A percentile compares a stretch with the other conserved stretches of the same genome.
Evolutionary conservation across 2,888 invertebrate genomes (phyloP).

Genomic region (Spisula solida): DNA sequence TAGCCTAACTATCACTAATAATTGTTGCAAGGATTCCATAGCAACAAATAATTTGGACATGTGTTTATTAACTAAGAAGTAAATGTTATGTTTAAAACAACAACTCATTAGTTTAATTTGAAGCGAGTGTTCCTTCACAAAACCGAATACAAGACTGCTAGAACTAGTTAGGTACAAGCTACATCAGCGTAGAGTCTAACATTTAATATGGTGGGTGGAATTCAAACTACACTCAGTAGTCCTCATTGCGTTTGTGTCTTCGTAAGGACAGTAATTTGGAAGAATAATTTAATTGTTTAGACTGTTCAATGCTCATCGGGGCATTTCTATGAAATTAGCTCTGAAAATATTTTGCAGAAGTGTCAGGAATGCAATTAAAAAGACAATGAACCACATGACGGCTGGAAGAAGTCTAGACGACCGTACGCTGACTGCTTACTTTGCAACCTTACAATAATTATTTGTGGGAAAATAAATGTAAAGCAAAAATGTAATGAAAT

Average conservation of each 20-base stretch:
- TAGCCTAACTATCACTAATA: too few relatives aligned
- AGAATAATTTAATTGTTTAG: not conserved
- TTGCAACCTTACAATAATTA: not conserved
- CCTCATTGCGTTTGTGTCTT: not conserved
- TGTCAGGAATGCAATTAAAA: not conserved
- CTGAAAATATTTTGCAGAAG: not conserved
- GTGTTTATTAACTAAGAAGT: too few relatives aligned
- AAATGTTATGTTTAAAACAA: too few relatives aligned
- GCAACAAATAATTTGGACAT: too few relatives aligned
- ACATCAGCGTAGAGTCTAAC: too few relatives aligned
- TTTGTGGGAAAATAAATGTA: not conserved
- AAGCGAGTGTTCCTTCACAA: too few relatives aligned
- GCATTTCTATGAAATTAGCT: constrained; percentile 1
- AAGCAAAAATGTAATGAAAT: not conserved
- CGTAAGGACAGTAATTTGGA: not conserved
- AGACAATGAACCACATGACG: not conserved
- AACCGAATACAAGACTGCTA: too few relatives aligned
- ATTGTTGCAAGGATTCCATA: too few relatives aligned
- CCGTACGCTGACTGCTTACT: not conserved
- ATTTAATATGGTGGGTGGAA: too few relatives aligned
- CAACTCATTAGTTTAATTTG: too few relatives aligned
- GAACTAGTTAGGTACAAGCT: too few relatives aligned
- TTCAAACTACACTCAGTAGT: not conserved
- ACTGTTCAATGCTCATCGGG: not conserved
- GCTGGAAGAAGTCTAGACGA: not conserved